A percentile compares a stretch with the other conserved stretches of the same genome.
Conservation (phyloP, 2,113 vertebrate species). For the Microcebus griseorufus region DNA sequence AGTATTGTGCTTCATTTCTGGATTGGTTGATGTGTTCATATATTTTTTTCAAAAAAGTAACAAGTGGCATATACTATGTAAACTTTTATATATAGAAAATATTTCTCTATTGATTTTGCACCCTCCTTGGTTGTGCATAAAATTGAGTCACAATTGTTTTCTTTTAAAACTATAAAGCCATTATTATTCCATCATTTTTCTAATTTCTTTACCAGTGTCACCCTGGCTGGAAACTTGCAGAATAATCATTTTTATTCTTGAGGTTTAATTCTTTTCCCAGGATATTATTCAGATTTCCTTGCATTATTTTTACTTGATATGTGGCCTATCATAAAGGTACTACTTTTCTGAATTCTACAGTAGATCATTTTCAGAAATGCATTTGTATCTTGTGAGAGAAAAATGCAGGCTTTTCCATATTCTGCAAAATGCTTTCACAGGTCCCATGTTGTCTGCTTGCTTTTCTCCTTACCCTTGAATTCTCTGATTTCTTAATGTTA, state of each 20-base stretch:
- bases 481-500: not conserved
- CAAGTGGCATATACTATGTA: not conserved
- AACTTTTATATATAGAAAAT: not conserved
- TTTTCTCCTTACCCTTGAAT: not conserved
- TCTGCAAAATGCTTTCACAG: not conserved
- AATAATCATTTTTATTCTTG: slow-evolving; percentile 17
- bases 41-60: not conserved
- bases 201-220: not conserved
- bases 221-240: not conserved
- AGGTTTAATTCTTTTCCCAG: not conserved
- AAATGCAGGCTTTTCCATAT: not conserved
- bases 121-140: not conserved
- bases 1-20: not conserved
- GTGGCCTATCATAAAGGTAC: not conserved
- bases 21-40: not conserved
- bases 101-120: not conserved
- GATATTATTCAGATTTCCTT: not conserved
- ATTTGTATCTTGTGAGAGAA: not conserved
- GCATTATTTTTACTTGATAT: not conserved
- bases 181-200: not conserved
- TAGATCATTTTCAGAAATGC: not conserved
- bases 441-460: not conserved
- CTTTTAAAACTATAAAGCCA: not conserved
- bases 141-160: not conserved
- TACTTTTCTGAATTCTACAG: not conserved